Evolutionary conservation across 1,140 invertebrate species (phyloP).

Genomic region (Listronotus oregonensis): DNA sequence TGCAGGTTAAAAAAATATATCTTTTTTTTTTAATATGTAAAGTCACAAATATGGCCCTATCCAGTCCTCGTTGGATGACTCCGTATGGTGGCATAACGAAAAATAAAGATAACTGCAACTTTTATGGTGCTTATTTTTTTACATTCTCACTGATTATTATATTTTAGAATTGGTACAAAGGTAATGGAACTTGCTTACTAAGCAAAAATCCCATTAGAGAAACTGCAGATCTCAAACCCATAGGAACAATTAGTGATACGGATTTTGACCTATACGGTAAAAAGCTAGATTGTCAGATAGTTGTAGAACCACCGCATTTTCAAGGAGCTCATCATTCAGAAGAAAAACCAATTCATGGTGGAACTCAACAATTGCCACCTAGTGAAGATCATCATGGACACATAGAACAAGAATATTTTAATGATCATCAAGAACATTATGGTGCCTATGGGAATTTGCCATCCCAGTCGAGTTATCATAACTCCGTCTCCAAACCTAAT

Average conservation of each 20-base stretch:
- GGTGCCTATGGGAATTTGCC: no score
- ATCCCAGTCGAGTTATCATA: no score
- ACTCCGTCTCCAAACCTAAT: no score
- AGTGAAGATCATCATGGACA: background rate
- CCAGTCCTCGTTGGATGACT: no score
- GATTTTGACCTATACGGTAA: constrained; percentile 69
- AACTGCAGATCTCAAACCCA: constrained; percentile 54
- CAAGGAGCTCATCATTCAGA: background rate
- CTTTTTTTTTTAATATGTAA: no score
- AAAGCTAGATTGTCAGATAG: constrained; percentile 57
- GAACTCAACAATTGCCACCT: background rate
- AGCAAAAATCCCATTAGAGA: constrained; percentile 56
- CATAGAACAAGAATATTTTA: no score
- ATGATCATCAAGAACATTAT: no score
- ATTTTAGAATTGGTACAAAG: constrained; percentile 63
- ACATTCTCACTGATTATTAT: constrained; percentile 9
- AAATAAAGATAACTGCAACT: no score
- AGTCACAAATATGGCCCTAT: no score
- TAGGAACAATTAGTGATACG: constrained; percentile 58
- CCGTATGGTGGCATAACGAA: no score
- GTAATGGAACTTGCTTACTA: constrained; percentile 66
- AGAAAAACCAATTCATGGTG: background rate
- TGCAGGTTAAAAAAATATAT: no score
- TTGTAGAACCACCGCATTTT: constrained; percentile 39
- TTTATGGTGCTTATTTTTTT: no score